Evolutionary conservation across 2,888 invertebrate genomes (phyloP).

Genomic region (Aleiodes testaceus): DNA sequence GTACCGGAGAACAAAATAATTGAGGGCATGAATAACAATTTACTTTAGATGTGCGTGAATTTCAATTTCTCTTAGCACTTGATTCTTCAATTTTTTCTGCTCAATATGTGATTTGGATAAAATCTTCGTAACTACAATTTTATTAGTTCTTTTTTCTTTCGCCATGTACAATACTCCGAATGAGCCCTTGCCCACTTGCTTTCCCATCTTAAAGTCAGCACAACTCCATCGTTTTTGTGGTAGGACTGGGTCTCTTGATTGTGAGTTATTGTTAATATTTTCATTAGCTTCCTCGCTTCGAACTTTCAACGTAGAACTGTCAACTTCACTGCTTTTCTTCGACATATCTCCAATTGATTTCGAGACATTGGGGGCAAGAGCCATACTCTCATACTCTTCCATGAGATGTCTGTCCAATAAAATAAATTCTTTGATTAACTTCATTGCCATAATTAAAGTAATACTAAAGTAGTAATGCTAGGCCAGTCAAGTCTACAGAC

Average conservation of each 20-base stretch:
- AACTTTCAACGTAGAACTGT: neutral
- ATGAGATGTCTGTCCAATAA: neutral
- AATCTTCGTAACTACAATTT: neutral
- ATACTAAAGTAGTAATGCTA: too few relatives aligned
- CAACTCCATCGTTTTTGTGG: neutral
- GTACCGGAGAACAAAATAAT: neutral
- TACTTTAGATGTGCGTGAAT: slow-evolving; percentile 18
- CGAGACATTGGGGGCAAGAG: neutral
- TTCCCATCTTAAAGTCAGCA: neutral
- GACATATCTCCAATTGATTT: neutral
- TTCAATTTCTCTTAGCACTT: slow-evolving; percentile 2
- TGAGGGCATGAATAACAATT: neutral
- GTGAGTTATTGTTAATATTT: neutral
- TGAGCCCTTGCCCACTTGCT: neutral
- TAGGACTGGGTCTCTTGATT: neutral
- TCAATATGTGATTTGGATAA: slow-evolving; percentile 3
- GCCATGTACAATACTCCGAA: slow-evolving; percentile 12
- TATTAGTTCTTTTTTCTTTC: neutral
- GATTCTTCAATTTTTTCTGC: neutral
- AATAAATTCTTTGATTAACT: neutral
- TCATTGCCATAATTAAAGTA: neutral
- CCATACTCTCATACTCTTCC: neutral
- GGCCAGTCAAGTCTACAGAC: too few relatives aligned
- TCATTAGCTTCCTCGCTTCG: neutral
- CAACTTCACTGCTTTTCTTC: neutral